Base-by-base conservation (phyloP, 1,140 invertebrate genomes). In the Scylla paramamosain region DNA sequence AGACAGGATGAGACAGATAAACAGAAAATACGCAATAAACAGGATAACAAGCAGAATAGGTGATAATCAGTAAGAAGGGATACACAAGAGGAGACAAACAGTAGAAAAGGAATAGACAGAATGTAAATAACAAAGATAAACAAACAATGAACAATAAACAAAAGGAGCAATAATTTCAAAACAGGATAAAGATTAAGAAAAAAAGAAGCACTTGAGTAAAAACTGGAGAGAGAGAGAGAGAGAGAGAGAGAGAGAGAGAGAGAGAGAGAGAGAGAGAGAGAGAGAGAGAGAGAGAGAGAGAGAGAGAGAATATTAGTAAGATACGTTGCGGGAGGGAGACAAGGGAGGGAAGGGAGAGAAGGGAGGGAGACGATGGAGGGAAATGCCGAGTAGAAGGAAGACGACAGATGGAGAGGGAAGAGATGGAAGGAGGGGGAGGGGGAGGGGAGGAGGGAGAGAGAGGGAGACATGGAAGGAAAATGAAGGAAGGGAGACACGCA, bases 211-310 rank as follows among this genome's bases (percentile, higher is more conserved):
- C 59, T 77, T 77, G 25, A 77, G 10, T 28, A 84, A 4, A 25
- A 77, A 31, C 6, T n/a, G 25, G 20, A 84, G 20, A 84, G 82
- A 84, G 82, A 84, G 82, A 84, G 82, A 84, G 82, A 84, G 82
- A 84, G 82, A 84, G 82, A 84, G 82, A 84, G 82, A 84, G 82
- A 84, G 82, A 84, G 29, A 31, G 82, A 84, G 29, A 31, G 82
- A 84, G 29, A 31, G 82, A 84, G 82, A 84, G 82, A 31, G 82
- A 84, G 82, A 31, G 82, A 84, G 82, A 31, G 29, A 31, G 82
- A 84, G 82, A 31, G 82, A 84, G 82, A 31, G 82, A 84, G 82
- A 31, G 82, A 84, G 82, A 31, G 82, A 84, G 82, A 31, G 82
- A 84, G 82, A 31, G 29, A 31, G 82, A 84, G 82, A n/a, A n/a